phyloP scores from a whole-genome alignment of 2,888 invertebrate genomes.

The Venustoraphidia nigricollis region DNA sequence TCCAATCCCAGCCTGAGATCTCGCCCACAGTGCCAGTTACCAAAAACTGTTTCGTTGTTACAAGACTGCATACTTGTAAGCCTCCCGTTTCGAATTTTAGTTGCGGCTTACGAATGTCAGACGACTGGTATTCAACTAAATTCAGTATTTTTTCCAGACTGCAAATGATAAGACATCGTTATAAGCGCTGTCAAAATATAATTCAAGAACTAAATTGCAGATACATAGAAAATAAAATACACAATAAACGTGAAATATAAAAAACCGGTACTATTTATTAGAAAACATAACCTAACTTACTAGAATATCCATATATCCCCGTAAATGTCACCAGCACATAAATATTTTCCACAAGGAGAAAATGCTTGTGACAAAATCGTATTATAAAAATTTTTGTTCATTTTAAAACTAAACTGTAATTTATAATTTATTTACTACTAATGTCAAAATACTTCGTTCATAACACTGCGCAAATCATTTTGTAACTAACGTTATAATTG shows the following conservation, averaged over 20 bases:
- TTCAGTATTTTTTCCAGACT: conserved; percentile 47
- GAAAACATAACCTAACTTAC: conserved; percentile 35
- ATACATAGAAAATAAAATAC: no score
- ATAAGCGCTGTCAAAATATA: background rate
- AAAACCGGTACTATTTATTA: background rate
- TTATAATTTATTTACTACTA: no score
- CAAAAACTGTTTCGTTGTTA: conserved; percentile 47
- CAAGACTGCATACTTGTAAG: conserved; percentile 52
- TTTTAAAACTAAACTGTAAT: no score
- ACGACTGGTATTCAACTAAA: conserved; percentile 33
- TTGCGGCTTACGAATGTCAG: conserved; percentile 43
- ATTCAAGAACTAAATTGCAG: background rate
- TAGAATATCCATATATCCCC: conserved; percentile 71
- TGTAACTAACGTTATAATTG: no score
- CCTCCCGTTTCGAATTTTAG: conserved; percentile 43
- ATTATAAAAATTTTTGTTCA: conserved; percentile 52
- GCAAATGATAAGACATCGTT: conserved; percentile 17
- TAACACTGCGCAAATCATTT: no score
- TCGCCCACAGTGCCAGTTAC: conserved; percentile 61
- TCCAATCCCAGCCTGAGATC: conserved; percentile 65
- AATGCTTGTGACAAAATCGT: conserved; percentile 68
- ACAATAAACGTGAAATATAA: no score
- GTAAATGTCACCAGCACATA: conserved; percentile 70
- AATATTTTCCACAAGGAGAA: conserved; percentile 69
- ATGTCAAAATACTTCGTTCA: no score